Percentiles rank a stretch among this genome's conserved stretches.
Evolutionary conservation across 35 echinoderm and acorn worm species (phyloP).

Genomic region (Ophiothrix spiculata): DNA sequence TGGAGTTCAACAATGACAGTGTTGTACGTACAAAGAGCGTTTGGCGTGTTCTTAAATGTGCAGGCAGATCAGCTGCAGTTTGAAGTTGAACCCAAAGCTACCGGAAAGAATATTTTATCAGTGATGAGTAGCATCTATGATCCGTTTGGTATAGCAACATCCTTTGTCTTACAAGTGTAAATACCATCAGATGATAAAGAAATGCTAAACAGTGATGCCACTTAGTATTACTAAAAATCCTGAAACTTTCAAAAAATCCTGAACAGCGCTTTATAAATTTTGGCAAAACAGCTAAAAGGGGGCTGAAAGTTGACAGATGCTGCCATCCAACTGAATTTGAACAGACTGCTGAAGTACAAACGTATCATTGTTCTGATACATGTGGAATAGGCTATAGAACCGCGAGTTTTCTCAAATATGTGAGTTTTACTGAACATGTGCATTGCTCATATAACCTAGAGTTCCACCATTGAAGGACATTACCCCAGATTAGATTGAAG

Average conservation of each 20-base stretch:
- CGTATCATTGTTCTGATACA: not conserved
- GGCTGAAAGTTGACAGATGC: not conserved
- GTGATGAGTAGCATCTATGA: not conserved
- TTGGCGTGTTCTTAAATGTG: not conserved
- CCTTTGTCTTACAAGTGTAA: not conserved
- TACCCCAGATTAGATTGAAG: constrained; percentile 59
- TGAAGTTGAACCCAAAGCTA: not conserved
- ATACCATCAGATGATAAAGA: not conserved
- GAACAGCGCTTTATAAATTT: not conserved
- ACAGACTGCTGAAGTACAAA: not conserved
- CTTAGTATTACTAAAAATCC: not conserved
- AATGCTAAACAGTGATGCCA: not conserved
- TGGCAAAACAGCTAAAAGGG: not conserved
- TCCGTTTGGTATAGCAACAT: not conserved
- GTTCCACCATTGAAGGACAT: constrained; percentile 48
- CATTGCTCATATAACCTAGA: constrained; percentile 29
- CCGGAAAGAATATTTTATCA: not conserved
- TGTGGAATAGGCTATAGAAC: not conserved
- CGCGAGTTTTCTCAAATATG: constrained; percentile 19
- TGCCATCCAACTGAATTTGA: not conserved
- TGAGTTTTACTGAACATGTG: constrained; percentile 9
- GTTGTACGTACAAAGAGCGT: not conserved
- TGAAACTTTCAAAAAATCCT: not conserved
- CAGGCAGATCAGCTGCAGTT: not conserved
- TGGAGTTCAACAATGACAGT: not conserved